Evolutionary conservation across 2,113 vertebrate species (phyloP).

Genomic region (Ranitomeya imitator): DNA sequence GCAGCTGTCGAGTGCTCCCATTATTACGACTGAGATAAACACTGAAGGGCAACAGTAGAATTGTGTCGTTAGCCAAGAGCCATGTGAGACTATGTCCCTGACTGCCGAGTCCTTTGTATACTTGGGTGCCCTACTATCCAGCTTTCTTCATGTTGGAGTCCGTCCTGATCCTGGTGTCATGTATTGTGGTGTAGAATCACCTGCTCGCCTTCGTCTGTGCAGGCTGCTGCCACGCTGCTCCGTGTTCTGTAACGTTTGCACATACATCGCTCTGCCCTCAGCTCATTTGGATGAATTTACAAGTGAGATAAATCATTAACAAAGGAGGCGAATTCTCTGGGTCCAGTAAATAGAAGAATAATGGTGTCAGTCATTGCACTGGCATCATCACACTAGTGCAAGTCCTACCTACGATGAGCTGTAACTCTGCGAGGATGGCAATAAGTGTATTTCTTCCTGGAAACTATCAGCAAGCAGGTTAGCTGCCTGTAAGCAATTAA

Average conservation of each 20-base stretch:
- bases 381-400: no score
- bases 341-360: not conserved
- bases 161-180: not conserved
- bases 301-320: not conserved
- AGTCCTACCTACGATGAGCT: no score
- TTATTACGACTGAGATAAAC: no score
- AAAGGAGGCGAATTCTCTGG: not conserved
- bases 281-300: conserved; percentile 18
- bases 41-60: no score
- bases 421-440: no score
- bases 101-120: no score
- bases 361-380: no score
- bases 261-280: not conserved
- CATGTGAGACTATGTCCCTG: no score
- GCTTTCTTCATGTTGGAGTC: not conserved
- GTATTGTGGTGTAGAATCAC: not conserved
- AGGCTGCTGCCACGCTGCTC: no score
- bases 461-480: not conserved
- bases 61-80: no score
- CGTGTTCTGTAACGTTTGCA: not conserved
- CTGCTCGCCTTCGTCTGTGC: not conserved
- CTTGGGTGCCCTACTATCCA: no score
- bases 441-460: not conserved
- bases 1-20: not conserved
- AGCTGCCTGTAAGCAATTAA: no score